Percentiles rank a stretch among this genome's conserved stretches.
phyloP scores from a whole-genome alignment of 2,888 invertebrate species.

The Ophraella communa region DNA sequence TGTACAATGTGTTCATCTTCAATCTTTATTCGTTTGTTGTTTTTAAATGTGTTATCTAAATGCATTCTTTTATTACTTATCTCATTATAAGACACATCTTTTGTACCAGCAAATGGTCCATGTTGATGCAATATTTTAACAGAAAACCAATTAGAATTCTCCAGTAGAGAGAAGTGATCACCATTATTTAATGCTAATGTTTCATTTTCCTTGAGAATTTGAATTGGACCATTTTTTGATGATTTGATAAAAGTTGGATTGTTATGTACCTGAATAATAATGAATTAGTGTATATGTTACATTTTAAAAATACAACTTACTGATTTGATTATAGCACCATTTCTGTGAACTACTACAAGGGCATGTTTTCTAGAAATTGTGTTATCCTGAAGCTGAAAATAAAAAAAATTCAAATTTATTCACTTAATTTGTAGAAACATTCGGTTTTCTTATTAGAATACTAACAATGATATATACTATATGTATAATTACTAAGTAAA shows the following conservation, averaged over 20 bases:
- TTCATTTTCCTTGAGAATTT: slow-evolving; percentile 56
- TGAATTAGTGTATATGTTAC: not conserved
- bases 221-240: slow-evolving; percentile 49
- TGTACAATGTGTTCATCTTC: not conserved
- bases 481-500: too few relatives aligned
- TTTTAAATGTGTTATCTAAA: not conserved
- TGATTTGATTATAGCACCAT: slow-evolving; percentile 59
- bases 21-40: slow-evolving; percentile 3
- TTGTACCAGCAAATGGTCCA: not conserved
- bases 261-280: slow-evolving; percentile 60
- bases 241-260: slow-evolving; percentile 64
- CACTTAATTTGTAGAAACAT: too few relatives aligned
- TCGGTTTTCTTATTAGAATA: too few relatives aligned
- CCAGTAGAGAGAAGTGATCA: slow-evolving; percentile 64
- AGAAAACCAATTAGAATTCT: slow-evolving; percentile 63
- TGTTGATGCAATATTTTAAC: slow-evolving; percentile 50
- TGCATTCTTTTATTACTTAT: slow-evolving; percentile 1
- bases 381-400: slow-evolving; percentile 62
- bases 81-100: not conserved
- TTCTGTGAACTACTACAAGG: slow-evolving; percentile 56
- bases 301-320: slow-evolving; percentile 44
- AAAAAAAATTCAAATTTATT: slow-evolving; percentile 11
- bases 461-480: too few relatives aligned
- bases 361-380: slow-evolving; percentile 65
- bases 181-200: slow-evolving; percentile 57